Conservation (phyloP, 2,113 vertebrate genomes). For the Leuciscus idus region DNA sequence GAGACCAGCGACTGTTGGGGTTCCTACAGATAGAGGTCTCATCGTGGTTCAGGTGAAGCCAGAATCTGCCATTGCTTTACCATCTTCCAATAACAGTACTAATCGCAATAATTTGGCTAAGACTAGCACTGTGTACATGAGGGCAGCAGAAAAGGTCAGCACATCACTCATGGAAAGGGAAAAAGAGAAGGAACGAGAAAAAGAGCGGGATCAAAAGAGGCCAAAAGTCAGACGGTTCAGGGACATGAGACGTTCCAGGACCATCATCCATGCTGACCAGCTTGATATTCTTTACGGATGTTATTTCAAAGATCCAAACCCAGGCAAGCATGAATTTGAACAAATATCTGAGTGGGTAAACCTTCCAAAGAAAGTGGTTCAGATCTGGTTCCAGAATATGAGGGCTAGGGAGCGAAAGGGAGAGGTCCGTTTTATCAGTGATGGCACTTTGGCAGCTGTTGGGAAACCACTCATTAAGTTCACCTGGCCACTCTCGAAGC, state of each 20-base stretch:
- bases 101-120: constrained; percentile 71
- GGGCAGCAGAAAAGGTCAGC: constrained; percentile 70
- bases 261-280: constrained; percentile 89
- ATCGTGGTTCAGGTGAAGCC: constrained; percentile 79
- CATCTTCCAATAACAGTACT: constrained; percentile 65
- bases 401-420: constrained; percentile 89
- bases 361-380: constrained; percentile 91
- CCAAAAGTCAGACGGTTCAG: constrained; percentile 74
- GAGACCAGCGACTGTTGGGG: constrained; percentile 70
- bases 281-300: constrained; percentile 90
- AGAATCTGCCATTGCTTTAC: constrained; percentile 62
- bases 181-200: constrained; percentile 64
- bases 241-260: constrained; percentile 84
- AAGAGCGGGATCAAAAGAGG: constrained; percentile 67
- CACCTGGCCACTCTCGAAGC: constrained; percentile 76
- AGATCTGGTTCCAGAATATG: constrained; percentile 96
- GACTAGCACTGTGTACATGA: constrained; percentile 69
- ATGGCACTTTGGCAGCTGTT: constrained; percentile 77
- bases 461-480: constrained; percentile 82
- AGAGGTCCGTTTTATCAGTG: constrained; percentile 84
- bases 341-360: constrained; percentile 90
- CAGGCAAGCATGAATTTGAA: constrained; percentile 89
- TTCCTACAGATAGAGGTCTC: constrained; percentile 64
- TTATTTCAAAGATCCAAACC: constrained; percentile 92
- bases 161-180: constrained; percentile 67